Evolutionary conservation across 2,797 vertebrate species (phyloP).

Genomic region (Lindbergichthys nudifrons): DNA sequence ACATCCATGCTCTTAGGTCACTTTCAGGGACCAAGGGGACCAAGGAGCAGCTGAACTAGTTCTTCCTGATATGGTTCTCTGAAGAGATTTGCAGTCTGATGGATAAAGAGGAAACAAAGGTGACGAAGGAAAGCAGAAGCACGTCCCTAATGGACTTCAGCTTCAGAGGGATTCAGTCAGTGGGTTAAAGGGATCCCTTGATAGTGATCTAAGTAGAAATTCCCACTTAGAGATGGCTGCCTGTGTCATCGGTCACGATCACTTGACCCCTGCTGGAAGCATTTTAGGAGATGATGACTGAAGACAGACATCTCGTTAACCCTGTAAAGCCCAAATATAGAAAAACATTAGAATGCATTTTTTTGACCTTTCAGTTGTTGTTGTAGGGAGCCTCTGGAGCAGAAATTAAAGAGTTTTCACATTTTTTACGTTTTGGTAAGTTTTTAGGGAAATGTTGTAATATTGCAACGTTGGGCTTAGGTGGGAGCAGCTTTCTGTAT

Average conservation of each 20-base stretch:
- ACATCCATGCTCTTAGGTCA: neutral
- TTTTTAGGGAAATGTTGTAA: too few relatives aligned
- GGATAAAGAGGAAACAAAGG: neutral
- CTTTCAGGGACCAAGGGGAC: neutral
- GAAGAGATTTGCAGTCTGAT: neutral
- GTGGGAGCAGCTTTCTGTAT: too few relatives aligned
- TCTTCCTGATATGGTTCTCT: neutral
- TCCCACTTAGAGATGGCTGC: too few relatives aligned
- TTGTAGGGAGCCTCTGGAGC: too few relatives aligned
- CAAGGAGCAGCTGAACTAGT: neutral
- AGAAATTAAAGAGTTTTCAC: too few relatives aligned
- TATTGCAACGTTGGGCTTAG: too few relatives aligned
- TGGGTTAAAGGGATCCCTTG: neutral
- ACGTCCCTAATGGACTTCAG: neutral
- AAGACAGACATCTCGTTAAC: neutral
- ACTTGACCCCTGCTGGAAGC: neutral
- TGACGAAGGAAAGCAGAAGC: neutral
- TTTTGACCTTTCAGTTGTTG: too few relatives aligned
- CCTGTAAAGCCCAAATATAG: too few relatives aligned
- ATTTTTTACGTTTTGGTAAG: too few relatives aligned
- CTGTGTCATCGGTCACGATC: neutral
- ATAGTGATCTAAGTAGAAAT: neutral
- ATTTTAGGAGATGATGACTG: slow-evolving; percentile 1
- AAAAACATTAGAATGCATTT: too few relatives aligned
- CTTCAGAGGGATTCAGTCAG: neutral